phyloP scores from a whole-genome alignment of 2,888 invertebrate species.

The Steinernema scapterisci region DNA sequence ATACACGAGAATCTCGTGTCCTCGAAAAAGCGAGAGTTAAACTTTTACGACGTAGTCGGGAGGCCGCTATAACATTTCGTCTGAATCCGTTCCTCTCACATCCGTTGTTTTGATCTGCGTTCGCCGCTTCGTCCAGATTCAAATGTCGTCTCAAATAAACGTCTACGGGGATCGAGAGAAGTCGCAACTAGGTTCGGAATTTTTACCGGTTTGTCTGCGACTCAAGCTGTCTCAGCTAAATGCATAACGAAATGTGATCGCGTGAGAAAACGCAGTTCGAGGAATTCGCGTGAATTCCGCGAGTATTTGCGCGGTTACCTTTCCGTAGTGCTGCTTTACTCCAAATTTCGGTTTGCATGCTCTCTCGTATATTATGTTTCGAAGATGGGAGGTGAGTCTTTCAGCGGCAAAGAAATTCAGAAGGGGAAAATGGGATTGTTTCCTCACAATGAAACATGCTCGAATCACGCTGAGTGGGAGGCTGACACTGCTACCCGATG shows the following conservation, averaged over 20 bases:
- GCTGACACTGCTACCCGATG: conserved; percentile 7
- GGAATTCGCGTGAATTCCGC: background rate
- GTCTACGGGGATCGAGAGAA: too few relatives aligned
- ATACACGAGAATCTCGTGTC: background rate
- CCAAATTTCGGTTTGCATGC: too few relatives aligned
- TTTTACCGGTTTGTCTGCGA: conserved; percentile 2
- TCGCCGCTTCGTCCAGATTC: background rate
- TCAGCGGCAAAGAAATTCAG: too few relatives aligned
- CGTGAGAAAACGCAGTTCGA: conserved; percentile 3
- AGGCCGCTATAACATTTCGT: conserved; percentile 6
- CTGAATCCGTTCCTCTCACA: background rate
- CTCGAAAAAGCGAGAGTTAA: conserved; percentile 17
- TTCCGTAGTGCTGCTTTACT: too few relatives aligned
- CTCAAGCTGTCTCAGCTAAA: background rate
- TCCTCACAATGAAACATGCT: too few relatives aligned
- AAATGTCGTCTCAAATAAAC: too few relatives aligned
- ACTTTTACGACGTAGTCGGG: conserved; percentile 17
- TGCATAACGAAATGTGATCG: conserved; percentile 20
- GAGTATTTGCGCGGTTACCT: too few relatives aligned
- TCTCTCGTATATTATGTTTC: background rate
- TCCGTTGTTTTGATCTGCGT: conserved; percentile 25
- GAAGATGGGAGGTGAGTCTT: too few relatives aligned
- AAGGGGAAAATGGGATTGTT: too few relatives aligned
- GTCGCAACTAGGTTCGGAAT: background rate
- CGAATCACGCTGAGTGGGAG: too few relatives aligned